Base-by-base conservation (phyloP, 1,140 invertebrate genomes). In the Parasteatoda tepidariorum region DNA sequence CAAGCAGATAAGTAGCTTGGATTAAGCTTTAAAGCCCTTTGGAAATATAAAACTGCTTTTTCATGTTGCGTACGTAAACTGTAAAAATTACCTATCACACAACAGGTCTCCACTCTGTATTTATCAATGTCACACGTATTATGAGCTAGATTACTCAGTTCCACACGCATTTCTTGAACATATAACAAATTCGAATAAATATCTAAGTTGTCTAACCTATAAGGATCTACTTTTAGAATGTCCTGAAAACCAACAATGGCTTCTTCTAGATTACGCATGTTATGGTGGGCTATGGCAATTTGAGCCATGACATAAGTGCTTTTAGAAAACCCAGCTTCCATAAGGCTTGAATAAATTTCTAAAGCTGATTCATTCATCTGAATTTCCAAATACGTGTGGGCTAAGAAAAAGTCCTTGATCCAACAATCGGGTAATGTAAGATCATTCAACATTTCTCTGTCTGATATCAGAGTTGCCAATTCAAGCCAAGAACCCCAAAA, bases 61-160 rank as follows among this genome's bases (percentile, higher is more conserved):
- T 97, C 95, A 91, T 99, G 98, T 89, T 99, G 97, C 75, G 94
- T 93, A 86, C 97, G 92, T 87, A 99, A 92, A 90, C 97, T 98
- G 88, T 99, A 99, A 89, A 99, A 99, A 90, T 99, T 99, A 95
- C 97, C 98, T 88, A 99, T 96, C 87, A 99, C 96, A 91, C 97
- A 99, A 89, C 98, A 99, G 0, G 98, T 99, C 91, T 99, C 97
- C 15, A 97, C 94, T 87, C 96, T 92, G 88, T 98, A 99, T 90
- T 98, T 98, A 89, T 99, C 97, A 85, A 98, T 97, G 88, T 95
- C 93, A 38, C 95, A 95, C 41, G 96, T 95, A 86, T 94, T 93
- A 88, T 99, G 97, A 7, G 98, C 98, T 81, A 99, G 91, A 89
- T 96, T 92, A 7, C 97, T 95, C 83, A 99, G 90, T 89, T 99